These are phyloP conservation scores for Hippocampus comes DNA, from an alignment of 2,113 vertebrate genomes.

Conservation along the genomic window DNA sequence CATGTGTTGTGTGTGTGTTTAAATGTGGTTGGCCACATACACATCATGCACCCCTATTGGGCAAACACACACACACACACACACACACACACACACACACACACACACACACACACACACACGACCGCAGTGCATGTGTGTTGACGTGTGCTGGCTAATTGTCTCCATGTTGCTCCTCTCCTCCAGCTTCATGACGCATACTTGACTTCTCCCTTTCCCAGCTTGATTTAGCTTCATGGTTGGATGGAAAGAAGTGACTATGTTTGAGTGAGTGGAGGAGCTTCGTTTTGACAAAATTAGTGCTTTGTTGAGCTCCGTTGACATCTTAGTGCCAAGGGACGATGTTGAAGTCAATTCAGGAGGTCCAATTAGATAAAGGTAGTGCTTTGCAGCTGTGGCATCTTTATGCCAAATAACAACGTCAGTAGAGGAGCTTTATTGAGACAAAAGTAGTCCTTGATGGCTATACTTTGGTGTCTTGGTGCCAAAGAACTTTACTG, in stretches of 20 bases:
- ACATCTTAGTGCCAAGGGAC: no score
- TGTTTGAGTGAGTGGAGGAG: no score
- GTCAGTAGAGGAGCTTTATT: no score
- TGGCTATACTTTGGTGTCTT: no score
- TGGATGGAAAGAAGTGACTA: no score
- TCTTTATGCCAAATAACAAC: no score
- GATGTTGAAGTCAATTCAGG: no score
- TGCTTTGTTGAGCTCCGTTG: no score
- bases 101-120: slow-evolving; percentile 18
- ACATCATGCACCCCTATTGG: slow-evolving; percentile 11
- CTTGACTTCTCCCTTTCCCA: not conserved
- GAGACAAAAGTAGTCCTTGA: not conserved
- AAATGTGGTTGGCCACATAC: not conserved
- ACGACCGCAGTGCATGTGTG: slow-evolving; percentile 6
- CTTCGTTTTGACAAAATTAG: no score
- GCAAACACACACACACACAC: slow-evolving; percentile 18
- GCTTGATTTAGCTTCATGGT: no score
- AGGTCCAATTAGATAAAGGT: no score
- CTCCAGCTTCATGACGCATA: slow-evolving; percentile 9
- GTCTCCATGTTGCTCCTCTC: slow-evolving; percentile 32
- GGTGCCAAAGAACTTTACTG: not conserved
- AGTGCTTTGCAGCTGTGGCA: no score
- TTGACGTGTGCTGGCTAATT: slow-evolving; percentile 44
- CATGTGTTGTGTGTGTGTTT: slow-evolving; percentile 37
- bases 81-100: slow-evolving; percentile 6